Evolutionary conservation across 53 echinoderm and acorn worm genomes (phyloP).

Genomic region (Apostichopus leukothele): DNA sequence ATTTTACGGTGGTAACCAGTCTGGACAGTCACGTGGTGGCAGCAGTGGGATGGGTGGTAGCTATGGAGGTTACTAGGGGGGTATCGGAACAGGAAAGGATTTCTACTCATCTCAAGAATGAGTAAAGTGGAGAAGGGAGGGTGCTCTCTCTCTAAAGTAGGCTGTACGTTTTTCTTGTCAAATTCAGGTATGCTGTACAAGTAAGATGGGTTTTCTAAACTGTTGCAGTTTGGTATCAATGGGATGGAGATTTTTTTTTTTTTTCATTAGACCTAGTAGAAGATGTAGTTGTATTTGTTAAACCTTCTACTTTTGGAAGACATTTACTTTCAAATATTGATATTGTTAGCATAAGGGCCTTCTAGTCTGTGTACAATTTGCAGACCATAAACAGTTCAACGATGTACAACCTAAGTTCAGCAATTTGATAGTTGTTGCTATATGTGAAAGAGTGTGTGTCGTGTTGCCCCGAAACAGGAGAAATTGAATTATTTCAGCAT

Average conservation of each 20-base stretch:
- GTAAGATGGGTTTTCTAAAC: background rate
- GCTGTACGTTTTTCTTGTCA: background rate
- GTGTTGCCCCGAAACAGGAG: too few relatives aligned
- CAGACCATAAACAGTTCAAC: too few relatives aligned
- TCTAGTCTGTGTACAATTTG: too few relatives aligned
- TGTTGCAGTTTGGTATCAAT: background rate
- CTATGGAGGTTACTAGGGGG: conserved; percentile 7
- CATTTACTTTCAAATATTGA: too few relatives aligned
- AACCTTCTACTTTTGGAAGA: too few relatives aligned
- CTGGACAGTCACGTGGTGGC: conserved; percentile 41
- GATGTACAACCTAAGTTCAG: too few relatives aligned
- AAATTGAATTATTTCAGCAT: too few relatives aligned
- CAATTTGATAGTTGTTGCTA: too few relatives aligned
- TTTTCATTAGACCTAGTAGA: background rate
- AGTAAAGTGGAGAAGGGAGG: background rate
- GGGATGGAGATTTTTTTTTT: background rate
- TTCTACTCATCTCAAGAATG: too few relatives aligned
- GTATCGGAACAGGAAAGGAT: background rate
- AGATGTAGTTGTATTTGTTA: too few relatives aligned
- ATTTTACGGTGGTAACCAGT: conserved; percentile 40
- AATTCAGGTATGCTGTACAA: background rate
- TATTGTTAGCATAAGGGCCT: too few relatives aligned
- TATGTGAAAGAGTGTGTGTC: too few relatives aligned
- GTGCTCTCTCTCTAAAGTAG: background rate
- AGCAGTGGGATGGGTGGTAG: conserved; percentile 24